These are phyloP conservation scores for Panzeria rudis DNA, from an alignment of 2,888 invertebrate species.

Conservation along the genomic window DNA sequence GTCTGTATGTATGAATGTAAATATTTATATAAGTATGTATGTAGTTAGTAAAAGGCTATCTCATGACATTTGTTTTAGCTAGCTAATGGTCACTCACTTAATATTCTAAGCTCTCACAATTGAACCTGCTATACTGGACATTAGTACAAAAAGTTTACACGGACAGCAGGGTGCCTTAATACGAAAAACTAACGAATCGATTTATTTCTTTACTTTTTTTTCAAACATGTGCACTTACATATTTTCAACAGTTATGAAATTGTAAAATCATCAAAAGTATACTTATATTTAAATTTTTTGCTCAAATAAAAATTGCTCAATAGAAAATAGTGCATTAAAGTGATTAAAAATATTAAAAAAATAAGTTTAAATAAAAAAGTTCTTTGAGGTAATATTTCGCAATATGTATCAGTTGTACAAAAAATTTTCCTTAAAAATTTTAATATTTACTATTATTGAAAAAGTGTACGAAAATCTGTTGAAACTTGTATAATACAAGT, in stretches of 20 bases:
- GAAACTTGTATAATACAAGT: no score
- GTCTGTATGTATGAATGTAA: background rate
- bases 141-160: slow-evolving; percentile 31
- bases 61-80: slow-evolving; percentile 16
- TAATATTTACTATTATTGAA: no score
- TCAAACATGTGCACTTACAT: slow-evolving; percentile 20
- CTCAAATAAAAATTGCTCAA: slow-evolving; percentile 23
- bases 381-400: no score
- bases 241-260: slow-evolving; percentile 14
- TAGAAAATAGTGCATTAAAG: background rate
- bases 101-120: slow-evolving; percentile 34
- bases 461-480: no score
- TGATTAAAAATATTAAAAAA: no score
- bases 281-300: slow-evolving; percentile 4
- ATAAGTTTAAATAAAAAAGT: no score
- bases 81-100: slow-evolving; percentile 44
- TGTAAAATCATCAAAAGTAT: background rate
- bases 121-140: slow-evolving; percentile 53
- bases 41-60: slow-evolving; percentile 1
- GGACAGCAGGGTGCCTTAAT: slow-evolving; percentile 3
- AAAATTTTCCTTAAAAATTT: no score
- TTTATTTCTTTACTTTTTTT: slow-evolving; percentile 9
- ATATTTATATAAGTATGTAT: background rate
- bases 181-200: slow-evolving; percentile 25
- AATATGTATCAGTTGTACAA: no score